Percentiles rank a stretch among this genome's conserved stretches.
Evolutionary conservation across 2,888 invertebrate species (phyloP).

Genomic region (Brenthis hecate): DNA sequence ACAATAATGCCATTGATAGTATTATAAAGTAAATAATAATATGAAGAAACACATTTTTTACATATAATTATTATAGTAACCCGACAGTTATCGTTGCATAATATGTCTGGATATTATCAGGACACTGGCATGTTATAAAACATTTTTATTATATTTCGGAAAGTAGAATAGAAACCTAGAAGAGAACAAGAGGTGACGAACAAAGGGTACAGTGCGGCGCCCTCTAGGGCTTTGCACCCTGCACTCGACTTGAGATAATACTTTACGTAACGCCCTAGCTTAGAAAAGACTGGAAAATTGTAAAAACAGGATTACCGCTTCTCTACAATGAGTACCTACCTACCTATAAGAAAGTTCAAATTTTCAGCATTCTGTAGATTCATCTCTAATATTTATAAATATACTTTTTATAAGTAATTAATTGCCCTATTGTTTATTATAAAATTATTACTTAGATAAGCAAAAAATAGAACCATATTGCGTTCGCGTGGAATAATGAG

Average conservation of each 20-base stretch:
- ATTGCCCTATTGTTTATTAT: not conserved
- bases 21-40: too few relatives aligned
- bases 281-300: slow-evolving; percentile 54
- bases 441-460: not conserved
- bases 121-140: slow-evolving; percentile 11
- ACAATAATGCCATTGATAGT: too few relatives aligned
- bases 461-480: not conserved
- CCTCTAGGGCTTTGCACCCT: slow-evolving; percentile 67
- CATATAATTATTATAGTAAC: too few relatives aligned
- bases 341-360: slow-evolving; percentile 1
- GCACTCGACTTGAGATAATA: slow-evolving; percentile 62
- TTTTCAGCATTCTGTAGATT: slow-evolving; percentile 6
- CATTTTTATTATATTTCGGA: slow-evolving; percentile 26
- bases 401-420: not conserved
- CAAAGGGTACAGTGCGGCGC: slow-evolving; percentile 66
- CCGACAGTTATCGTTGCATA: not conserved
- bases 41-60: too few relatives aligned
- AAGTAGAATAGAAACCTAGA: slow-evolving; percentile 29
- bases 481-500: not conserved
- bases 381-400: not conserved
- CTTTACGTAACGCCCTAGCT: slow-evolving; percentile 64
- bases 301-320: slow-evolving; percentile 48
- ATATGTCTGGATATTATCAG: not conserved
- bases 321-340: slow-evolving; percentile 21
- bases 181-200: slow-evolving; percentile 46